phyloP scores from a whole-genome alignment of 2,888 invertebrate species.

The Tenodera sinensis region DNA sequence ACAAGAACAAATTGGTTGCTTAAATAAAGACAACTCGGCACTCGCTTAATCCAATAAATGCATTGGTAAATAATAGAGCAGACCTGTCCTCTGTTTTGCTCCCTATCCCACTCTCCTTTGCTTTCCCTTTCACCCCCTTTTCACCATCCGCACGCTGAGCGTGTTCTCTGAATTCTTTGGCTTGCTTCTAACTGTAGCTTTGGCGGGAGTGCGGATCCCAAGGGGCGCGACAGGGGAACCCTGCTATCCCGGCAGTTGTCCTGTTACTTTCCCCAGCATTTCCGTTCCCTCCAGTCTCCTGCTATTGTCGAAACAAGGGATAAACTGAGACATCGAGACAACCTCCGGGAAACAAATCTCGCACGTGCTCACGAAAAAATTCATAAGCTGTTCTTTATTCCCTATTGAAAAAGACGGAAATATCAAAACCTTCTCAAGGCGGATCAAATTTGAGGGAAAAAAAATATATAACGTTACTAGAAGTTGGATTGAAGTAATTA shows the following conservation, averaged over 20 bases:
- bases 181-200: neutral
- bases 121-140: neutral
- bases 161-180: neutral
- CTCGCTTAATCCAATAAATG: slow-evolving; percentile 15
- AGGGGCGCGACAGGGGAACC: neutral
- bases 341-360: neutral
- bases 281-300: neutral
- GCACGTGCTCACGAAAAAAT: neutral
- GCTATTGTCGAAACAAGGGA: neutral
- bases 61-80: slow-evolving; percentile 21
- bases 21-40: neutral
- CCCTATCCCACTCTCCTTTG: neutral
- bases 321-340: neutral
- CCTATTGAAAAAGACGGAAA: too few relatives aligned
- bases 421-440: neutral
- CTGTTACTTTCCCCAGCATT: neutral
- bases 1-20: neutral
- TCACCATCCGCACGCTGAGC: neutral
- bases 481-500: too few relatives aligned
- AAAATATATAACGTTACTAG: neutral
- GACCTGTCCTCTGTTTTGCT: neutral
- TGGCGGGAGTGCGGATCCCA: neutral
- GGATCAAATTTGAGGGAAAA: neutral
- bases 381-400: neutral
- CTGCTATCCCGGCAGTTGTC: neutral